These are phyloP conservation scores for Mormyrus proboscirostris DNA, from an alignment of 2,797 vertebrate genomes.

Conservation along the genomic window DNA sequence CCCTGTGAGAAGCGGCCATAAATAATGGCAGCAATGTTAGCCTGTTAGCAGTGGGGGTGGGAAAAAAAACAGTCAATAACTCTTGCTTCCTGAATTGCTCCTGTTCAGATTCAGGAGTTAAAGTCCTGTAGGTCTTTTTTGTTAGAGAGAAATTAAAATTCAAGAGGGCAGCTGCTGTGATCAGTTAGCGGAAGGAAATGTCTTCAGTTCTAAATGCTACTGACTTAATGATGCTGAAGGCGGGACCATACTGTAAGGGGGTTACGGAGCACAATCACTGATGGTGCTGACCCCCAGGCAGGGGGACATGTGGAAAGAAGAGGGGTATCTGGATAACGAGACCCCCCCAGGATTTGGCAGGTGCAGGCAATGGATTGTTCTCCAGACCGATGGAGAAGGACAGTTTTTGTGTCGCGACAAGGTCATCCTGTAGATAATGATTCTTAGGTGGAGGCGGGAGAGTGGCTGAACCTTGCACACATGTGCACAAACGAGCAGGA, in stretches of 20 bases:
- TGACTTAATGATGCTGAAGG: not conserved
- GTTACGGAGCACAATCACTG: not conserved
- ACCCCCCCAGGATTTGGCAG: not conserved
- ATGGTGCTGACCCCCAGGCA: not conserved
- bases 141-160: not conserved
- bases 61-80: not conserved
- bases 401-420: conserved; percentile 55
- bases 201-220: not conserved
- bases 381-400: conserved; percentile 51
- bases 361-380: conserved; percentile 42
- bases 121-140: not conserved
- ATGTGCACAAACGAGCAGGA: conserved; percentile 2
- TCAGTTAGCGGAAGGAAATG: not conserved
- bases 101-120: not conserved
- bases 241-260: not conserved
- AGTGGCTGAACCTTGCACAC: conserved; percentile 35
- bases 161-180: not conserved
- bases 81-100: not conserved
- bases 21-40: not conserved
- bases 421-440: conserved; percentile 54
- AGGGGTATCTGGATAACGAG: not conserved
- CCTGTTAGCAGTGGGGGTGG: not conserved
- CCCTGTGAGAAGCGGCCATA: not conserved
- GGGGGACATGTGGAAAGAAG: not conserved
- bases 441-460: conserved; percentile 32